Conservation (phyloP, 2,888 invertebrate genomes). For the Ichneumon xanthorius region DNA sequence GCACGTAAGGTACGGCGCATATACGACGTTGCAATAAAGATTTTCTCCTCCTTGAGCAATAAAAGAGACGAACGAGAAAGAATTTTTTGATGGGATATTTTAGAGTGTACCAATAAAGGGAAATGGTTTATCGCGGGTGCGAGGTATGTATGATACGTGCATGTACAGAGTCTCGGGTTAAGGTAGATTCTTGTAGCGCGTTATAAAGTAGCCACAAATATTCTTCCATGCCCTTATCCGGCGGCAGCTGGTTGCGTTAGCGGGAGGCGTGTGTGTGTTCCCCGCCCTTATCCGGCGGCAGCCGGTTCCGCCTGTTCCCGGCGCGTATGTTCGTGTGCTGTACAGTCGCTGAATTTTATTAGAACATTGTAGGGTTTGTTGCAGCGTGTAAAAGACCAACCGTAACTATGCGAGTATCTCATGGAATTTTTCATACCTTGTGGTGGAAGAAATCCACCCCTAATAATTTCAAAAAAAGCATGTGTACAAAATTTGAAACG, state of each 20-base stretch:
- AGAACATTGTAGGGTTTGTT: not conserved
- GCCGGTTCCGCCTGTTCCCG: not conserved
- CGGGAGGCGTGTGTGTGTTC: not conserved
- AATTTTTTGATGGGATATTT: constrained; percentile 48
- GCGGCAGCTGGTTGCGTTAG: not conserved
- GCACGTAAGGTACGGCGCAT: not conserved
- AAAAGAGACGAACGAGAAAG: constrained; percentile 13
- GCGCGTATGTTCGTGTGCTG: not conserved
- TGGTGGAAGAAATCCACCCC: not conserved
- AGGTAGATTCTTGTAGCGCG: constrained; percentile 25
- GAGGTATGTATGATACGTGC: constrained; percentile 2
- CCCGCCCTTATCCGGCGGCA: not conserved
- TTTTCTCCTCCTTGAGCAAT: constrained; percentile 8
- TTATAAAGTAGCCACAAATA: constrained; percentile 32
- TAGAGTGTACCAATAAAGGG: constrained; percentile 39
- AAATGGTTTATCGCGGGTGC: not conserved
- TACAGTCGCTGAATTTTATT: not conserved
- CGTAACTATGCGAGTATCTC: not conserved
- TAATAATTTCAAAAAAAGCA: too few relatives aligned
- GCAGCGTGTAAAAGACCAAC: not conserved
- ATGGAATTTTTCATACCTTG: not conserved
- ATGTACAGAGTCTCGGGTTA: constrained; percentile 11
- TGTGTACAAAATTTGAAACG: too few relatives aligned
- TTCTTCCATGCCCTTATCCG: not conserved
- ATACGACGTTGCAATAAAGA: constrained; percentile 36